Evolutionary conservation across 2,888 invertebrate genomes (phyloP), one percentile per base, ranked within the genome.

Genomic region (Octonoba sinensis): DNA sequence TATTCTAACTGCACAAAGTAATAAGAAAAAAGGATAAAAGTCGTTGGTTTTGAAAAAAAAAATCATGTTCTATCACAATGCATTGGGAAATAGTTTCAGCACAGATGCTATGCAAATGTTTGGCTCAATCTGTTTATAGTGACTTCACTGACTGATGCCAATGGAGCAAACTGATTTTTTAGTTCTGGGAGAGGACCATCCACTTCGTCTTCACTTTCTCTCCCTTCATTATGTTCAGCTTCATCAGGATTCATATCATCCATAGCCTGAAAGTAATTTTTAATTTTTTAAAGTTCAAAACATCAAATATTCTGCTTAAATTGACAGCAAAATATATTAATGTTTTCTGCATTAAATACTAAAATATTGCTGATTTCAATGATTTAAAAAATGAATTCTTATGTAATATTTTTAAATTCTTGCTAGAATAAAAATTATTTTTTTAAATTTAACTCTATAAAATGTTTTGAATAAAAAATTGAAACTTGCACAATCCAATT

Each of bases 41-140:
- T 27, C 27, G 8, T 36, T 8, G 36, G 3, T 8, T 36, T 36
- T 36, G 6, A 36, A 36, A 6, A 8, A 36, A 1, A 36, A 11
- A 36, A 11, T 36, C 36, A 36, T 36, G 36, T 36, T 6, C 36
- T 36, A 36, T 36, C 36, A 36, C 36, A 36, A 36, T 36, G 8
- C 6, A 36, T 11, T 8, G 36, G 36, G 36, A 18, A 51, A 54
- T 54, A 1, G 4, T 20, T 57, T 57, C 36, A 36, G 36, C 36
- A 1, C 36, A 11, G 1, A 54, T 2, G 18, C 44, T 67, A 84
- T 15, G 76, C 59, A 60, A 82, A 84, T 54, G 82, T 82, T 70
- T 84, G 84, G 69, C 84, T 84, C 18, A 84, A 49, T 47, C 82
- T 83, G 62, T 84, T 84, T 22, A 84, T 82, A 27, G 84, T 84